A percentile compares a stretch with the other conserved stretches of the same genome.
Evolutionary conservation across 2,113 vertebrate genomes (phyloP).

Genomic region (Phalacrocorax brasilianus): DNA sequence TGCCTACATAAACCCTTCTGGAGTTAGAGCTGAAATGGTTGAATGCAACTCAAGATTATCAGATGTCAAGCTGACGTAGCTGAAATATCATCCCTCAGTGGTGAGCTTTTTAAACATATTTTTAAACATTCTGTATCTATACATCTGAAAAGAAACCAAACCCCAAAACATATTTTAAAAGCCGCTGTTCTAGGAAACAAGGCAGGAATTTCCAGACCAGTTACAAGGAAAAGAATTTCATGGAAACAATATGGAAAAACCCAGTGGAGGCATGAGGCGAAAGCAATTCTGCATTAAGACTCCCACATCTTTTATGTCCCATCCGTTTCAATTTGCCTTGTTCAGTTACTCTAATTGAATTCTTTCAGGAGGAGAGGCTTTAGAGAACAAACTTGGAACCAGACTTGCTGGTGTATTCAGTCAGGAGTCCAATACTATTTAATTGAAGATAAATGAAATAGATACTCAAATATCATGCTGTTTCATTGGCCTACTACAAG

Average conservation of each 20-base stretch:
- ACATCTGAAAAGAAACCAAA: background rate
- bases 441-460: slow-evolving; percentile 5
- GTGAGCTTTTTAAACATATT: background rate
- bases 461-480: background rate
- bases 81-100: background rate
- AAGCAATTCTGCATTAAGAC: background rate
- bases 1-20: too few species aligned
- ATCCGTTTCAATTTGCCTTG: accelerated
- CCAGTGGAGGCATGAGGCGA: background rate
- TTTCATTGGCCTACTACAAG: background rate
- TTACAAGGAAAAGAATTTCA: background rate
- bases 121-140: background rate
- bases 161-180: background rate
- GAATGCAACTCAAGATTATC: background rate
- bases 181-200: background rate
- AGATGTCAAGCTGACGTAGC: background rate
- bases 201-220: background rate
- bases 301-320: background rate
- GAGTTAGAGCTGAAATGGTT: background rate
- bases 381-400: slow-evolving; percentile 17
- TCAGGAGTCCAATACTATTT: background rate
- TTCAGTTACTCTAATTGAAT: slow-evolving; percentile 13
- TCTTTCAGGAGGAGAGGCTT: slow-evolving; percentile 8
- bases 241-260: background rate
- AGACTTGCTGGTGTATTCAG: background rate